These are phyloP conservation scores for Colletes collaris DNA, from an alignment of 2,888 invertebrate species.

Conservation along the genomic window DNA sequence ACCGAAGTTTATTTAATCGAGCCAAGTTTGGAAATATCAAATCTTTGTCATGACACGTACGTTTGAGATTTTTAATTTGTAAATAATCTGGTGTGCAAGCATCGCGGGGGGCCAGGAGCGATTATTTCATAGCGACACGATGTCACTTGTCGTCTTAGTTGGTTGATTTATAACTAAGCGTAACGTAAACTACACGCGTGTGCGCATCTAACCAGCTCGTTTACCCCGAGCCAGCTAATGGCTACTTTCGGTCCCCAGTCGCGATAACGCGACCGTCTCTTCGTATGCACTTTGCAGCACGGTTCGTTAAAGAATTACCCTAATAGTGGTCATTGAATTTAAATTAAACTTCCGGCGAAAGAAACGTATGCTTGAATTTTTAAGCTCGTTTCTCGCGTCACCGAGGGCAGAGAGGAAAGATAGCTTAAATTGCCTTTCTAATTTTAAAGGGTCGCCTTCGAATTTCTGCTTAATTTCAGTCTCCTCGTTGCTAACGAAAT, in stretches of 20 bases:
- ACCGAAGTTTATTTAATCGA: too few species aligned
- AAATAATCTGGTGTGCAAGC: too few species aligned
- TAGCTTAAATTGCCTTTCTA: neutral
- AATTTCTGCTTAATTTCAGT: slow-evolving; percentile 11
- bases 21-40: too few species aligned
- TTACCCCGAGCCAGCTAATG: slow-evolving; percentile 17
- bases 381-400: slow-evolving; percentile 8
- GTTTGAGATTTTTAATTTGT: too few species aligned
- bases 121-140: slow-evolving; percentile 27
- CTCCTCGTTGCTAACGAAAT: slow-evolving; percentile 9
- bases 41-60: too few species aligned
- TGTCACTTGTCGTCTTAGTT: slow-evolving; percentile 4
- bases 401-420: neutral
- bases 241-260: slow-evolving; percentile 21
- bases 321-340: slow-evolving; percentile 38
- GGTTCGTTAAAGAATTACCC: slow-evolving; percentile 44
- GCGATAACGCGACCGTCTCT: slow-evolving; percentile 20
- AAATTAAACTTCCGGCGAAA: slow-evolving; percentile 22
- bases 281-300: slow-evolving; percentile 13
- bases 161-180: slow-evolving; percentile 56
- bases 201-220: slow-evolving; percentile 18
- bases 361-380: slow-evolving; percentile 21
- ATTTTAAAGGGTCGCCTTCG: slow-evolving; percentile 16
- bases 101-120: neutral
- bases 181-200: slow-evolving; percentile 40